A percentile compares a stretch with the other conserved stretches of the same genome.
phyloP scores from a whole-genome alignment of 2,888 invertebrate species.

The Sycophila texana region DNA sequence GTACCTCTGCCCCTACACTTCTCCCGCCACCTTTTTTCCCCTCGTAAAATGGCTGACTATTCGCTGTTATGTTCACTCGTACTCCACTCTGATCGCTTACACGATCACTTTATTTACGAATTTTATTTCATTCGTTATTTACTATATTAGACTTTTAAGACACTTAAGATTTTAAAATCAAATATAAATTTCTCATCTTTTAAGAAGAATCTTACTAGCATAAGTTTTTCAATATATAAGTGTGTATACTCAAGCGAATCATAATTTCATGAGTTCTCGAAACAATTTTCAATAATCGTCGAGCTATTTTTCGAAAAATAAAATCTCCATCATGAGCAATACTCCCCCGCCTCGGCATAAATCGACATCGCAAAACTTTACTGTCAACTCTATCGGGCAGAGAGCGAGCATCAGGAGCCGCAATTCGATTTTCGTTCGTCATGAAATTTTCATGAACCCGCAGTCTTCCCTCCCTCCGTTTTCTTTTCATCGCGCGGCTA shows the following conservation, averaged over 20 bases:
- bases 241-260: too few relatives aligned
- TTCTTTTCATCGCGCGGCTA: conserved; percentile 28
- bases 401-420: conserved; percentile 30
- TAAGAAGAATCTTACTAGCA: too few relatives aligned
- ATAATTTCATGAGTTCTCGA: too few relatives aligned
- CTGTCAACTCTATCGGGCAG: conserved; percentile 50
- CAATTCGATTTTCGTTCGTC: conserved; percentile 60
- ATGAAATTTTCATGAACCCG: conserved; percentile 71
- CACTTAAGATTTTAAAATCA: too few relatives aligned
- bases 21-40: not conserved
- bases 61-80: conserved; percentile 21
- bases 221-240: too few relatives aligned
- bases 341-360: not conserved
- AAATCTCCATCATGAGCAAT: too few relatives aligned
- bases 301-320: too few relatives aligned
- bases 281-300: too few relatives aligned
- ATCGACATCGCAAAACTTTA: conserved; percentile 36
- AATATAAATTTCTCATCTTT: too few relatives aligned
- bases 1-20: conserved; percentile 14
- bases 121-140: too few relatives aligned
- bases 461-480: conserved; percentile 61
- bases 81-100: not conserved
- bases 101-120: too few relatives aligned
- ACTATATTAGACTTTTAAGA: too few relatives aligned
- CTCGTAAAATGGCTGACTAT: conserved; percentile 53